Base-by-base conservation (phyloP, 2,888 invertebrate species). In the Unio delphinus region DNA sequence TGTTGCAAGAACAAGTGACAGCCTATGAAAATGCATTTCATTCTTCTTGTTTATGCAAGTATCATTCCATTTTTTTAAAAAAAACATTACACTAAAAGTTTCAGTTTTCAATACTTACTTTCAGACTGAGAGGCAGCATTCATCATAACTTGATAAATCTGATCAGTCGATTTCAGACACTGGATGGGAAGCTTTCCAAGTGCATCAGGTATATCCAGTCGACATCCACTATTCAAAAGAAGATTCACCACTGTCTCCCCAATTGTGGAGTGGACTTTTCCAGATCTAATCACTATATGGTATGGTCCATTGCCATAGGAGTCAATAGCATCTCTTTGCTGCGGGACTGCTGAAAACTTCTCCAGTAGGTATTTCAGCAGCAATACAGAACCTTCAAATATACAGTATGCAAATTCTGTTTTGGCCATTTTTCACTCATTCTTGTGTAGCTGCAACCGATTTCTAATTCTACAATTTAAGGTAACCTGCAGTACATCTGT, bases 201-300 rank as follows among this genome's bases (percentile, higher is more conserved):
- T 30, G 18, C 64, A 61, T 77, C 75, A 8, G 30, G 65, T 8
- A 75, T 28, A 26, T 61, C 61, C n/a, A 61, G 45, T 20, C 57
- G 63, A 62, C 73, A 73, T 55, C 72, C 72, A 59, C 69, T 68
- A 55, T 75, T 75, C 58, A 75, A 34, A 4, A 77, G 64, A 11
- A 77, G 64, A 20, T 69, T 61, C 6, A 75, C 68, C 11, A 73
- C 54, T 17, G 67, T 64, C 57, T 75, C 75, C 55, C 75, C 75
- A 5, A 72, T 20, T 11, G 72, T 68, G 3, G 58, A 59, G 61
- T 72, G 71, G 4, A 64, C 54, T 59, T 65, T 75, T 18, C 72
- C 72, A 26, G 75, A 78, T 26, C 72, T 71, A 5, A 75, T 72
- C 15, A 78, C 65, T 11, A 69, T n/a, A 69, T 78, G 77, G 17